A percentile compares a stretch with the other conserved stretches of the same genome.
Conservation (phyloP, 30 jellyfish, hydroid and myxozoan genomes). For the Cassiopea andromeda region DNA sequence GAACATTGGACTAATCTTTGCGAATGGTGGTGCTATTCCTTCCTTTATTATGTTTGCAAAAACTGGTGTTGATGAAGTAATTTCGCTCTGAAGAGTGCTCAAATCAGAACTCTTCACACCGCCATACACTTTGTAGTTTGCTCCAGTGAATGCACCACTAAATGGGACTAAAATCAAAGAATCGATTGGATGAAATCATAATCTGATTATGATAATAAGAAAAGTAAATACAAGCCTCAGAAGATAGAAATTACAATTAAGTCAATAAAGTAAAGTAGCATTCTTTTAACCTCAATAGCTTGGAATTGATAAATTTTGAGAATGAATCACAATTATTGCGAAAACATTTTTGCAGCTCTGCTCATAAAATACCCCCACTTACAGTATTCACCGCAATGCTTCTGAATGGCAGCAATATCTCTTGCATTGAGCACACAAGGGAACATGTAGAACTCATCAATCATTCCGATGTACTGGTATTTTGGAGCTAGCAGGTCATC, state of each 20-base stretch:
- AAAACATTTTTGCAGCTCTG: too few species aligned
- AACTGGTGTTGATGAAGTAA: conserved; percentile 38
- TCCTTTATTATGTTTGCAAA: conserved; percentile 12
- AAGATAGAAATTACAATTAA: too few species aligned
- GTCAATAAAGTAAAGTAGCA: too few species aligned
- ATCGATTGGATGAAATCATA: not conserved
- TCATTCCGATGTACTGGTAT: conserved; percentile 65
- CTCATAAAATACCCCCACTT: not conserved
- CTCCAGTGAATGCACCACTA: conserved; percentile 82
- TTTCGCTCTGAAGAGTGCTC: conserved; percentile 48
- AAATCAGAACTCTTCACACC: conserved; percentile 46
- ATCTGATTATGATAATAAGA: too few species aligned
- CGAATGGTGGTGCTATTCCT: conserved; percentile 71
- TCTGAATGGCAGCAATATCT: conserved; percentile 68
- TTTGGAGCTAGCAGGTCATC: conserved; percentile 48
- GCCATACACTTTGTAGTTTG: conserved; percentile 67
- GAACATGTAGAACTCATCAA: conserved; percentile 91
- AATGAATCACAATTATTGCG: too few species aligned
- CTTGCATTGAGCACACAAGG: conserved; percentile 80
- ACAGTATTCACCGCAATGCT: conserved; percentile 80
- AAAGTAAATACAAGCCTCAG: too few species aligned
- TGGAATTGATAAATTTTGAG: too few species aligned
- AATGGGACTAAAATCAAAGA: conserved; percentile 63
- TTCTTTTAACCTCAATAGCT: too few species aligned
- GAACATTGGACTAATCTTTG: conserved; percentile 8